These are phyloP conservation scores for Lampropteryx suffumata DNA, from an alignment of 2,888 invertebrate species.

Conservation along the genomic window DNA sequence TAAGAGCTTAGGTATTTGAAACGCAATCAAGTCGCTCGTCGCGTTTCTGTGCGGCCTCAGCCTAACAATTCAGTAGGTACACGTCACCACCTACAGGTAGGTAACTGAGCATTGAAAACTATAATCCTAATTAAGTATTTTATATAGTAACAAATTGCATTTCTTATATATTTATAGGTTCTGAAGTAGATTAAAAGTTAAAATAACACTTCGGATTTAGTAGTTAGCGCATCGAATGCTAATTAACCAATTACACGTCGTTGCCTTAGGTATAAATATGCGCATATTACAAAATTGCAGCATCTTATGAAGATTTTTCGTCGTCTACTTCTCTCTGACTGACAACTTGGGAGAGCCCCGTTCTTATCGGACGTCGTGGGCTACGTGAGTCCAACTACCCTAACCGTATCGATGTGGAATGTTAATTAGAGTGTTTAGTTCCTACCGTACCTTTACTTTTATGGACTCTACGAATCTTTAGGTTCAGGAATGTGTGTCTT, in stretches of 20 bases:
- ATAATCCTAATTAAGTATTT: constrained; percentile 1
- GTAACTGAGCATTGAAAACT: constrained; percentile 2
- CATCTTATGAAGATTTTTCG: constrained; percentile 88
- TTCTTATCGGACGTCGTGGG: constrained; percentile 68
- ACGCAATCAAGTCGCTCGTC: too few species aligned
- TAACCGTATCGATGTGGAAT: constrained; percentile 79
- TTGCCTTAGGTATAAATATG: constrained; percentile 82
- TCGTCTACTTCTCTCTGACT: constrained; percentile 88
- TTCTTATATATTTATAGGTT: not conserved
- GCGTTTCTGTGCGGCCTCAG: too few species aligned
- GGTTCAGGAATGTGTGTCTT: constrained; percentile 29
- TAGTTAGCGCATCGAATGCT: constrained; percentile 41
- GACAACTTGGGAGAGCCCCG: constrained; percentile 77
- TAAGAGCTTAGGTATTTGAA: too few species aligned
- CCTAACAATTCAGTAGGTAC: constrained; percentile 6
- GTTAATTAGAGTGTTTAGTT: constrained; percentile 59
- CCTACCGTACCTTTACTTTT: constrained; percentile 29
- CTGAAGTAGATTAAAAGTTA: constrained; percentile 1
- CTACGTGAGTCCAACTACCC: constrained; percentile 74
- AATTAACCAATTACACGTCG: constrained; percentile 72
- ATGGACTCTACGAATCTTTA: constrained; percentile 29
- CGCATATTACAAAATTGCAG: constrained; percentile 85
- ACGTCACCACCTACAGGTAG: constrained; percentile 1
- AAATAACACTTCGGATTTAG: constrained; percentile 5
- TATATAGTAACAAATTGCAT: constrained; percentile 2